A percentile compares a stretch with the other conserved stretches of the same genome.
phyloP scores from a whole-genome alignment of 2,797 vertebrate genomes.

The Austrolebias charrua region DNA sequence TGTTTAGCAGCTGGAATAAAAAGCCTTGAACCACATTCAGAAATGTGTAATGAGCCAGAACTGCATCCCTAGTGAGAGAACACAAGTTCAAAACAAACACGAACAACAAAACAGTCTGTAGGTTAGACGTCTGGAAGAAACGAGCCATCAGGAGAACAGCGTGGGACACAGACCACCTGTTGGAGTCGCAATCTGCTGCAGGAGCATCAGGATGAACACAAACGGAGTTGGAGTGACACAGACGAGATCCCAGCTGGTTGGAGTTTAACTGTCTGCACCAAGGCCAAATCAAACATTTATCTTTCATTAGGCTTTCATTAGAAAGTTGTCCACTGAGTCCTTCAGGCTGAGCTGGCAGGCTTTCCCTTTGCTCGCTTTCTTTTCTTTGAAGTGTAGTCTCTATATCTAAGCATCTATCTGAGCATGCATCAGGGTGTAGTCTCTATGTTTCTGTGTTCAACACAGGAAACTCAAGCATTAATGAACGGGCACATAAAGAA shows the following conservation, averaged over 20 bases:
- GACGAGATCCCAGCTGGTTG: background rate
- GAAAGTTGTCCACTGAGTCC: too few relatives aligned
- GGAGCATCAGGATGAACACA: background rate
- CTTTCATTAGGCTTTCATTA: too few relatives aligned
- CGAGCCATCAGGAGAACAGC: background rate
- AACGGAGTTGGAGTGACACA: background rate
- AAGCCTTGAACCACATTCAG: background rate
- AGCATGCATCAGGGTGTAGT: too few relatives aligned
- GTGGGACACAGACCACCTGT: background rate
- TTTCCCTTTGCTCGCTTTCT: too few relatives aligned
- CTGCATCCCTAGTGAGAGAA: background rate
- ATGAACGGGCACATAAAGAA: too few relatives aligned
- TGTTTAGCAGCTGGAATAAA: background rate
- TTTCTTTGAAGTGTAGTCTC: background rate
- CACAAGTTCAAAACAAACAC: background rate
- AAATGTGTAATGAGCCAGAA: background rate
- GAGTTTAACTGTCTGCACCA: background rate
- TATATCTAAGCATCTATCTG: too few relatives aligned
- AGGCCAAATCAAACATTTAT: background rate
- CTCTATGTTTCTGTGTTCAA: background rate
- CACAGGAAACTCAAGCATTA: too few relatives aligned
- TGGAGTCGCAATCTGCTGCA: background rate
- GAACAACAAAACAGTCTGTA: background rate
- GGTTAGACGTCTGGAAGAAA: background rate
- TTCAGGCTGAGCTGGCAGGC: too few relatives aligned